These are phyloP conservation scores for Pithecia hirsuta DNA, from an alignment of 2,797 vertebrate genomes.

Conservation along the genomic window DNA sequence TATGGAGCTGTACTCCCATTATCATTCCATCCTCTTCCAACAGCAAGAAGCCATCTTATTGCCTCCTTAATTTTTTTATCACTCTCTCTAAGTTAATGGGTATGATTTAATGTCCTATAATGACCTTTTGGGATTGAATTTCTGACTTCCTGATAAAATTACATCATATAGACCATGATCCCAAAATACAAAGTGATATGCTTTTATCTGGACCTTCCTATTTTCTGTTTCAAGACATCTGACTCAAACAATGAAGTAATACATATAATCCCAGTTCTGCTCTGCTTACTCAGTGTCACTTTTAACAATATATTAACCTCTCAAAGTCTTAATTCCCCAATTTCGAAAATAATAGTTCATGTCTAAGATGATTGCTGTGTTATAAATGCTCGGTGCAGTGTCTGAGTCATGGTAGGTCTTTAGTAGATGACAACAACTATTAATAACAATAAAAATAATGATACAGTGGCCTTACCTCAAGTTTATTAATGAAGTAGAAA, in stretches of 20 bases:
- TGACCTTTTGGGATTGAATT: not conserved
- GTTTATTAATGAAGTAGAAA: not conserved
- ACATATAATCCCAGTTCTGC: not conserved
- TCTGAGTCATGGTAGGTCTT: not conserved
- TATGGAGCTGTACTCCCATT: not conserved
- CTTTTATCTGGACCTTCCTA: not conserved
- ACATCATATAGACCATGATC: not conserved
- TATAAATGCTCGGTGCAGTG: not conserved
- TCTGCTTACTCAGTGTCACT: not conserved
- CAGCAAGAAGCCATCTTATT: not conserved
- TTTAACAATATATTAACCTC: not conserved
- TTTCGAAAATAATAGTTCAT: not conserved
- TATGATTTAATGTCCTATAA: not conserved
- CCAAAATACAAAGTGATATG: not conserved
- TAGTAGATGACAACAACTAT: not conserved
- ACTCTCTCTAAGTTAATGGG: not conserved
- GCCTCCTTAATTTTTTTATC: not conserved
- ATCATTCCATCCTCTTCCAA: not conserved
- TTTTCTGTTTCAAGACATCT: not conserved
- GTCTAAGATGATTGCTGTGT: not conserved
- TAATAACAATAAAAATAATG: not conserved
- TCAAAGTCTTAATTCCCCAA: not conserved
- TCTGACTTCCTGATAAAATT: not conserved
- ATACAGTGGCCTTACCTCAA: not conserved
- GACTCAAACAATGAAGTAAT: not conserved